Base-by-base conservation (phyloP, 2,888 invertebrate species). In the Apamea sordens region DNA sequence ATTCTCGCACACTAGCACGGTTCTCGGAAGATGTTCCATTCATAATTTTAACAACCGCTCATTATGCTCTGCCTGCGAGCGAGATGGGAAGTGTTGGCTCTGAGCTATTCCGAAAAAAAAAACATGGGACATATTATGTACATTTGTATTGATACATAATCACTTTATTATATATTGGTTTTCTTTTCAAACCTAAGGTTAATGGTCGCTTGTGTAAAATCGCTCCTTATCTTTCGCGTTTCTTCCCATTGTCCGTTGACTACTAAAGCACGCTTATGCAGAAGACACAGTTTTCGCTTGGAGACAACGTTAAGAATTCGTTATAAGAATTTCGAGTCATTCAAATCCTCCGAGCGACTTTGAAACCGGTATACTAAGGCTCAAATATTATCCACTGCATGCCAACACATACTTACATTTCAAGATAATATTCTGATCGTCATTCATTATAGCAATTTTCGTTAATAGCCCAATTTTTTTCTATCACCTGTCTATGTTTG, bases 1-100 rank as follows among this genome's bases (percentile, higher is more conserved):
- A 87, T 83, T 84, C 80, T 89, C 90, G 83, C 93, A 93, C 93
- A 94, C 93, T 89, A 70, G 28, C 79, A 75, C 63, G 79, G 71
- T 79, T 79, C 89, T 93, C 90, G 86, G 92, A 92, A 94, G 95
- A 95, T 93, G 93, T 93, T 96, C 94, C 96, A 96, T 96, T 96
- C 96, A 96, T 96, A 95, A 95, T 95, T 94, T 95, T 95, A 95
- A 96, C 95, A 96, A 95, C 95, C 95, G 92, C 95, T 96, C 95
- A 95, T 96, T 96, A 95, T 95, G 91, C 91, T 90, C 90, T 89
- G 92, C 90, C 93, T 91, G 92, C 91, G 92, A 93, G 93, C 92
- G 93, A 92, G 93, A 93, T 90, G 91, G 90, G 91, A 91, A 92
- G 89, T 91, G 88, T 88, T 82, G 88, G 93, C 93, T 92, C 92